Percentiles rank a stretch among this genome's conserved stretches.
These are phyloP conservation scores for Nomada lathburiana DNA, from an alignment of 2,888 invertebrate genomes.

Conservation along the genomic window DNA sequence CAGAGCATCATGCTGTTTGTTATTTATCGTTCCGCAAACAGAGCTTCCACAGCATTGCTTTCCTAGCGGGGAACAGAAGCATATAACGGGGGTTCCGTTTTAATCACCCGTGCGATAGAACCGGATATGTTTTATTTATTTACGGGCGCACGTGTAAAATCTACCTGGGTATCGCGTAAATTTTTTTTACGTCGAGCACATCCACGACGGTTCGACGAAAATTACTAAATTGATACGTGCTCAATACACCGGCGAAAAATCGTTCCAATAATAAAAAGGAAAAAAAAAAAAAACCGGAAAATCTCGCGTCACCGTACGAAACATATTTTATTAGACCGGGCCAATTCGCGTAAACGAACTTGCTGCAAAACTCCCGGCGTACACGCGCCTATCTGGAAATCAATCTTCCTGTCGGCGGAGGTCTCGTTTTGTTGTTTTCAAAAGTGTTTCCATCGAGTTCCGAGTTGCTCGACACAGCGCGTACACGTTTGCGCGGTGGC, in stretches of 20 bases:
- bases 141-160: too few relatives aligned
- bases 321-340: conserved; percentile 18
- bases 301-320: conserved; percentile 8
- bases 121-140: not conserved
- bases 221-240: not conserved
- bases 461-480: not conserved
- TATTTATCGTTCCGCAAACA: conserved; percentile 24
- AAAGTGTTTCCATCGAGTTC: conserved; percentile 36
- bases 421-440: conserved; percentile 31
- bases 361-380: conserved; percentile 3
- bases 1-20: conserved; percentile 30
- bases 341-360: conserved; percentile 37
- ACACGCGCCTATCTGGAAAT: conserved; percentile 16
- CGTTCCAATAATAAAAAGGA: not conserved
- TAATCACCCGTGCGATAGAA: not conserved
- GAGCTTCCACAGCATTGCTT: not conserved
- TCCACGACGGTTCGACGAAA: not conserved
- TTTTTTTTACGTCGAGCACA: not conserved
- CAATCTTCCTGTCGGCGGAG: conserved; percentile 32
- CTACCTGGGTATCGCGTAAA: too few relatives aligned
- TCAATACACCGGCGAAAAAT: not conserved
- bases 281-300: not conserved
- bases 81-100: not conserved
- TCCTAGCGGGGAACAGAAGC: not conserved
- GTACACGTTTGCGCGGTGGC: not conserved